These are phyloP conservation scores for Cyprinodon variegatus DNA, from an alignment of 2,113 vertebrate species.

Conservation along the genomic window DNA sequence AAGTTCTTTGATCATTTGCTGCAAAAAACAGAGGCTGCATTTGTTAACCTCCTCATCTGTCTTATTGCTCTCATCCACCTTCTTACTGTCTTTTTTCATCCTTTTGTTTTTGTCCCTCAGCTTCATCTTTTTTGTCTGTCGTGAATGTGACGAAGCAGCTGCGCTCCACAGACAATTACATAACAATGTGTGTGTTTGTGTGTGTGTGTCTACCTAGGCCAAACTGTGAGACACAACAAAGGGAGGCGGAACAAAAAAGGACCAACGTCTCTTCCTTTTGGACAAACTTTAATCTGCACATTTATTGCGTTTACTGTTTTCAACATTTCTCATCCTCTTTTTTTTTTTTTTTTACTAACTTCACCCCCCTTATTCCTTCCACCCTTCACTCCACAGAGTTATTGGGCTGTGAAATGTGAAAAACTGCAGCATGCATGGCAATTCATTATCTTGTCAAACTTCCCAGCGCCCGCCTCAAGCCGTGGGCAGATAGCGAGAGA, in stretches of 20 bases:
- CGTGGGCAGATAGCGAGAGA: slow-evolving; percentile 14
- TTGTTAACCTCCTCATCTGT: not conserved
- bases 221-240: slow-evolving; percentile 10
- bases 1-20: slow-evolving; percentile 6
- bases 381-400: slow-evolving; percentile 53
- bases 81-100: slow-evolving; percentile 12
- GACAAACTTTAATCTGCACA: slow-evolving; percentile 33
- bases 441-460: slow-evolving; percentile 83
- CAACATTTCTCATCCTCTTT: slow-evolving; percentile 15
- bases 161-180: slow-evolving; percentile 71
- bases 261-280: slow-evolving; percentile 10
- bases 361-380: not conserved
- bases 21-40: not conserved
- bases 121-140: slow-evolving; percentile 38
- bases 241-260: slow-evolving; percentile 14
- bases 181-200: slow-evolving; percentile 52
- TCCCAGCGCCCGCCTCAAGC: slow-evolving; percentile 60
- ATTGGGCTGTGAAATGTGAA: slow-evolving; percentile 80
- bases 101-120: slow-evolving; percentile 32
- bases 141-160: slow-evolving; percentile 70
- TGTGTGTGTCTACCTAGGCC: slow-evolving; percentile 9
- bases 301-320: slow-evolving; percentile 35
- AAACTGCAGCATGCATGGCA: slow-evolving; percentile 75
- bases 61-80: not conserved
- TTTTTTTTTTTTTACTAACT: not conserved